A percentile compares a stretch with the other conserved stretches of the same genome.
phyloP scores from a whole-genome alignment of 2,113 vertebrate genomes.

The Excalfactoria chinensis region DNA sequence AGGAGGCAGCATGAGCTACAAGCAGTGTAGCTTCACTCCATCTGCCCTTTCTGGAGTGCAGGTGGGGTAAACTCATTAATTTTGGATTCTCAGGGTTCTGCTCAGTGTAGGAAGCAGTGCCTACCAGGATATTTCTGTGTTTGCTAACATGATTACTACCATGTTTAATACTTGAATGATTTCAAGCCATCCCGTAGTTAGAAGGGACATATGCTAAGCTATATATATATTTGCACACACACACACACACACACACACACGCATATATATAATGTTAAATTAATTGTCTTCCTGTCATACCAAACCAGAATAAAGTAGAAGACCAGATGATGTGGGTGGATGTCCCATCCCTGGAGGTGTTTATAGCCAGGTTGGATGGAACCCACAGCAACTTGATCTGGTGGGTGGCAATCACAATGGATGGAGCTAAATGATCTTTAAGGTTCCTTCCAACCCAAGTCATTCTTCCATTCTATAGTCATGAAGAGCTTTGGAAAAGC shows the following conservation, averaged over 20 bases:
- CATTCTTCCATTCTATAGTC: not conserved
- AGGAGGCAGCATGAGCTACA: not conserved
- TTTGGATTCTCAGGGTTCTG: not conserved
- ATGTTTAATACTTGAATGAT: not conserved
- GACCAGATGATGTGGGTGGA: not conserved
- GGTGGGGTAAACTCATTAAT: not conserved
- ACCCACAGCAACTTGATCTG: not conserved
- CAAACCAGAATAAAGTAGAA: not conserved
- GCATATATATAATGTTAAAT: not conserved
- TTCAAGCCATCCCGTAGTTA: rapidly evolving
- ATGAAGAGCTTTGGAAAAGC: not conserved
- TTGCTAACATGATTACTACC: rapidly evolving
- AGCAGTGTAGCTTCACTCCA: not conserved
- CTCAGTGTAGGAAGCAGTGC: not conserved
- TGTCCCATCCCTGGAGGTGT: not conserved
- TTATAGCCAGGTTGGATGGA: not conserved
- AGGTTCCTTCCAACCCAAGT: not conserved
- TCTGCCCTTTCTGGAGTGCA: not conserved
- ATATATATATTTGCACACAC: too few relatives aligned
- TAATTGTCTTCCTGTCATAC: conserved; percentile 1
- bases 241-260: too few relatives aligned
- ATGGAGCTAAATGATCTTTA: not conserved
- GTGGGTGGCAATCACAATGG: not conserved
- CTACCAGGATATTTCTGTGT: not conserved
- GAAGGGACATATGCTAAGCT: not conserved